Conservation (phyloP, 2,113 vertebrate species). For the Merops nubicus region DNA sequence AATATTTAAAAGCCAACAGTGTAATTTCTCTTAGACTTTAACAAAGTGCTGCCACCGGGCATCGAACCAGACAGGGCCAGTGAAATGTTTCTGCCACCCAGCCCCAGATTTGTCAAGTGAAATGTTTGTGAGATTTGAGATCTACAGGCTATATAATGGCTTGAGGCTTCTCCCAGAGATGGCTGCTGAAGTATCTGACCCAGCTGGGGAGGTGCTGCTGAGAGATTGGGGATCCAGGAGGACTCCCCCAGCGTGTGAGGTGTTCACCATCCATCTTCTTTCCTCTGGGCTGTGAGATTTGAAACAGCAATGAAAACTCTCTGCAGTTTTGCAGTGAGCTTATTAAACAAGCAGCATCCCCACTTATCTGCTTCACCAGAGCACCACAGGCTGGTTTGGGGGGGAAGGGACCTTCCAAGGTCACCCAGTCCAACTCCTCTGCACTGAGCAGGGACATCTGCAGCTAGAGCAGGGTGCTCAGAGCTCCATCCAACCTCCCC, state of each 20-base stretch:
- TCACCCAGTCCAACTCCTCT: background rate
- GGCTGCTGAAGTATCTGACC: background rate
- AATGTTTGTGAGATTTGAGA: background rate
- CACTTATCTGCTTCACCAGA: background rate
- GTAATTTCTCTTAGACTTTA: background rate
- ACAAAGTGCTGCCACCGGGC: background rate
- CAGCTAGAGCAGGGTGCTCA: fast-evolving
- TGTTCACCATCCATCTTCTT: background rate
- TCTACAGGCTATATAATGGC: background rate
- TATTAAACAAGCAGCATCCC: background rate
- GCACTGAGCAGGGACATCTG: background rate
- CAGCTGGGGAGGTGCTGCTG: background rate
- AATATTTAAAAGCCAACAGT: background rate
- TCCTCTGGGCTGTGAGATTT: background rate
- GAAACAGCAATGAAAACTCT: background rate
- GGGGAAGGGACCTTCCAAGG: background rate
- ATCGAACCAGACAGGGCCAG: background rate
- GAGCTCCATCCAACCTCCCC: fast-evolving
- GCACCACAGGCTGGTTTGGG: fast-evolving
- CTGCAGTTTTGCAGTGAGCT: background rate
- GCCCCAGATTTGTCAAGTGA: background rate
- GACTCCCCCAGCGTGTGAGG: background rate
- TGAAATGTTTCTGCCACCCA: background rate
- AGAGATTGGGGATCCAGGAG: background rate
- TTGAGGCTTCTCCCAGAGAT: background rate